These are phyloP conservation scores for Mormoops blainvillei DNA, from an alignment of 2,113 vertebrate species.

Conservation along the genomic window DNA sequence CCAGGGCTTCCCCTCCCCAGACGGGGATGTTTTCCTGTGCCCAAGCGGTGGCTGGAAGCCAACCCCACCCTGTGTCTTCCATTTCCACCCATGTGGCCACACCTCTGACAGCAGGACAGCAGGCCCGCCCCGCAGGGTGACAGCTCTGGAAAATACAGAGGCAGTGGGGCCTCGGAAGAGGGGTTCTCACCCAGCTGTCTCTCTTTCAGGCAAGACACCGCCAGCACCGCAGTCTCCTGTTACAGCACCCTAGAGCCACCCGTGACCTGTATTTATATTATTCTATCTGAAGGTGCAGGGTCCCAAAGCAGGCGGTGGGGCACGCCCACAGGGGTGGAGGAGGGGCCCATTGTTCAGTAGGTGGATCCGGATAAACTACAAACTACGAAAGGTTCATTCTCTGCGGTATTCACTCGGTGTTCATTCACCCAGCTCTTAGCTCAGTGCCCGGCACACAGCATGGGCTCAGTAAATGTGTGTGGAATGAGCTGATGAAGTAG, in stretches of 20 bases:
- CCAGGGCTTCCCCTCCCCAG: neutral
- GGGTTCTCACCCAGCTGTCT: no score
- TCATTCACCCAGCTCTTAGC: neutral
- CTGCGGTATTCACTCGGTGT: no score
- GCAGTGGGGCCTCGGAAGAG: neutral
- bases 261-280: accelerated
- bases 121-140: neutral
- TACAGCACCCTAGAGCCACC: neutral
- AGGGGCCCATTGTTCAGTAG: neutral
- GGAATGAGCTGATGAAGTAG: neutral
- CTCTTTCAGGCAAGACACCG: neutral
- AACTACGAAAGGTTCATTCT: neutral
- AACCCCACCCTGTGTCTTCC: neutral
- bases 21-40: neutral
- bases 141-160: neutral
- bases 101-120: neutral
- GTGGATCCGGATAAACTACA: no score
- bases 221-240: accelerated
- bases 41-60: neutral
- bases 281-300: neutral
- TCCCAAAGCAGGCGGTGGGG: neutral
- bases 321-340: accelerated
- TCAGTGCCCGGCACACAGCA: neutral
- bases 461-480: neutral
- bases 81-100: neutral